Conservation (phyloP, 1,140 invertebrate species). For the Zaprionus africanus region DNA sequence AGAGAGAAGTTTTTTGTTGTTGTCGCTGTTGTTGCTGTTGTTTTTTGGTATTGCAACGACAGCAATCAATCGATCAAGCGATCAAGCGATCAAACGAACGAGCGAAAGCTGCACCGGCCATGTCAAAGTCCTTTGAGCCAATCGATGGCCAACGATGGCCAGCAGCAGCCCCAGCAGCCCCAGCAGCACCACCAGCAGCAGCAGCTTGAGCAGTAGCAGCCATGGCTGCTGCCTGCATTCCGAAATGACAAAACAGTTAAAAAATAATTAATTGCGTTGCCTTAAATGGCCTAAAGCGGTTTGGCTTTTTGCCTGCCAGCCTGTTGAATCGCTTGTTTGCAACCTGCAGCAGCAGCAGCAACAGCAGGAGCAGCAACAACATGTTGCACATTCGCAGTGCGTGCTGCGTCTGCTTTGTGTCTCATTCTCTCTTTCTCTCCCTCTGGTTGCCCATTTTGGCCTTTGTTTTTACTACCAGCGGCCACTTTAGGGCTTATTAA, state of each 20-base stretch:
- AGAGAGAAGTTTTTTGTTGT: slow-evolving; percentile 43
- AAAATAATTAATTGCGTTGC: slow-evolving; percentile 84
- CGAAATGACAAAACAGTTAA: slow-evolving; percentile 84
- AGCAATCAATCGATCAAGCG: slow-evolving; percentile 84
- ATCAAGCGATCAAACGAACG: slow-evolving; percentile 80
- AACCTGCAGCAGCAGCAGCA: slow-evolving; percentile 66
- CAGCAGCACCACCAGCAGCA: slow-evolving; percentile 40
- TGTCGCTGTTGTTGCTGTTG: slow-evolving; percentile 25
- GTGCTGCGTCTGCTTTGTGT: slow-evolving; percentile 32
- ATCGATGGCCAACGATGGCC: slow-evolving; percentile 8
- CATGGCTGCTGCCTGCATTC: slow-evolving; percentile 75
- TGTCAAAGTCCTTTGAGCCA: slow-evolving; percentile 72
- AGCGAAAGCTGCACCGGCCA: slow-evolving; percentile 78
- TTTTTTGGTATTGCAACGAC: slow-evolving; percentile 43
- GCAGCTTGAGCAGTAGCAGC: slow-evolving; percentile 66
- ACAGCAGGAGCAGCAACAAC: slow-evolving; percentile 4
- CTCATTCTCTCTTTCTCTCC: slow-evolving; percentile 30
- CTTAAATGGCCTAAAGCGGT: slow-evolving; percentile 83
- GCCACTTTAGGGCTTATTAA: slow-evolving; percentile 83
- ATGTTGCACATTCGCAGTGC: slow-evolving; percentile 37
- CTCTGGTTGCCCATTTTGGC: slow-evolving; percentile 74
- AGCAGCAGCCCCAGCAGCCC: not conserved
- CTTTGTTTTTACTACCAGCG: slow-evolving; percentile 74
- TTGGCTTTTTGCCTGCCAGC: slow-evolving; percentile 65
- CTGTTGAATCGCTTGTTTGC: slow-evolving; percentile 59